Evolutionary conservation across 2,888 invertebrate genomes (phyloP).

Genomic region (Acanthoscelides obtectus): DNA sequence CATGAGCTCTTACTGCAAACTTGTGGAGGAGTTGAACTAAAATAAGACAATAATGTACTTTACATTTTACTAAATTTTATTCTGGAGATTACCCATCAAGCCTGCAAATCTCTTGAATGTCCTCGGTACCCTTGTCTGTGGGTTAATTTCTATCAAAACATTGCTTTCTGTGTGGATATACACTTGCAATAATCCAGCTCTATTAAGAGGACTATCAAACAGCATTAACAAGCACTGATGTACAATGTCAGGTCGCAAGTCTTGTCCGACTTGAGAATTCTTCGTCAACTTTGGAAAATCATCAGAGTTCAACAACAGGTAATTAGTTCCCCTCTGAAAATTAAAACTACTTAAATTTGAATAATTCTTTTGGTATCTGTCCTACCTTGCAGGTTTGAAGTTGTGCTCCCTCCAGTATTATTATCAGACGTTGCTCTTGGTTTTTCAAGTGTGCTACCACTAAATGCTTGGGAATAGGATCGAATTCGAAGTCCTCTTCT

Average conservation of each 20-base stretch:
- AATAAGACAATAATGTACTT: constrained; percentile 26
- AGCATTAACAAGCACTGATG: constrained; percentile 98
- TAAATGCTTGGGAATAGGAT: constrained; percentile 72
- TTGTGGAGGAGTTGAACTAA: constrained; percentile 95
- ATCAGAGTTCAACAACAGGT: constrained; percentile 91
- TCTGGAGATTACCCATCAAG: constrained; percentile 70
- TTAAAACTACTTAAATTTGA: constrained; percentile 1
- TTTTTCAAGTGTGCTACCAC: constrained; percentile 73
- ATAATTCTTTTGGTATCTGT: neutral
- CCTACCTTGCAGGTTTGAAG: constrained; percentile 91
- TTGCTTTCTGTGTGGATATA: constrained; percentile 89
- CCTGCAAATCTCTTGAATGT: constrained; percentile 97
- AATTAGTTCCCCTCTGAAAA: constrained; percentile 74
- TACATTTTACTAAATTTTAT: neutral
- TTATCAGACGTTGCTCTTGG: constrained; percentile 85
- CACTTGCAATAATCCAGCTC: constrained; percentile 94
- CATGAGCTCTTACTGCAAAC: constrained; percentile 85
- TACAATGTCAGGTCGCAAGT: constrained; percentile 87
- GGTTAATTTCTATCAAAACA: constrained; percentile 92
- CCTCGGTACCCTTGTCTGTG: constrained; percentile 93
- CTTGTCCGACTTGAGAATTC: constrained; percentile 80
- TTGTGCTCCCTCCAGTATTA: constrained; percentile 91
- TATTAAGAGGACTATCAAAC: constrained; percentile 94
- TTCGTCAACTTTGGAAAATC: constrained; percentile 81
- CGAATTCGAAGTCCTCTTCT: constrained; percentile 70